Base-by-base conservation (phyloP, 2,113 vertebrate species). In the Cebidichthys violaceus region DNA sequence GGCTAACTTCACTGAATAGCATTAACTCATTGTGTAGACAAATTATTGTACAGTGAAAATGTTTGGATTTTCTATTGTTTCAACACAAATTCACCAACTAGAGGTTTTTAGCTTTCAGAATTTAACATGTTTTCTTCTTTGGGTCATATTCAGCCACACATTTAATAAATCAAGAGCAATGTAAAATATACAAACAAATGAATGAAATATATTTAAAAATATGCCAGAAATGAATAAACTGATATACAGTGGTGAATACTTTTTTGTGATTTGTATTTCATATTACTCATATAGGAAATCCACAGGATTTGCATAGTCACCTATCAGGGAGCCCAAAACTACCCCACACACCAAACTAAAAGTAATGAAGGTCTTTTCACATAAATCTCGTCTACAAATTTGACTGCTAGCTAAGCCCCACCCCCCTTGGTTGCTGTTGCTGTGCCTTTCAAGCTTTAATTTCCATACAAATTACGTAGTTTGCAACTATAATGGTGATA, bases 191-290 rank as follows among this genome's bases (percentile, higher is more conserved):
- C 62, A 59, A 77, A 85, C 71, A 84, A 74, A 68, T 83, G 59
- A 77, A 75, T 83, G 60, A 59, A 89, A 84, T 81, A 62, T 60
- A 83, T 84, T 84, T 68, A 70, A 83, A 73, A 79, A 77, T 9
- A 72, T 72, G 35, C 37, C 39, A 77, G 55, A 80, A 77, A 79
- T 73, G 20, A 89, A 90, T 92, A 90, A 92, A 91, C 27, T 50
- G 62, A 61, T 83, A 24, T 62, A 72, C 24, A 67, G 35, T 61
- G 39, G 20, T 78, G n/a, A 66, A 57, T 27, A 6, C 1, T 18
- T 64, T 29, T 61, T 15, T 61, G 24, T 59, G 13, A 17, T 41
- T 61, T 54, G 24, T 1, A 6, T 57, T 69, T 61, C 17, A 33
- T 61, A 14, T 61, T 74, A 52, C 15, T 39, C 41, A 50, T 22